Conservation (phyloP, 2,113 vertebrate genomes). For the Pristiophorus japonicus region DNA sequence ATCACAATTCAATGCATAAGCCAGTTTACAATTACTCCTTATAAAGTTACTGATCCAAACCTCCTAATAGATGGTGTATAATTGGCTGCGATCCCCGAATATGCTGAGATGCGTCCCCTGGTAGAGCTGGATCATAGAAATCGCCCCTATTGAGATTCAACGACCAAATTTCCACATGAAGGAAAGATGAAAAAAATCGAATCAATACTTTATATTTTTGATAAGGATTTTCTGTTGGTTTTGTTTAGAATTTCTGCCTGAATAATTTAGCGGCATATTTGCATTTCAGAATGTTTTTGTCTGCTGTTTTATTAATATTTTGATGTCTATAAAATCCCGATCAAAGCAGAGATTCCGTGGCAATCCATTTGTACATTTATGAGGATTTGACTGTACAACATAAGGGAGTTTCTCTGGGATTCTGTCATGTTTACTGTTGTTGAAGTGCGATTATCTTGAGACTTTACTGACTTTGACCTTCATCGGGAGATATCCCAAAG, state of each 20-base stretch:
- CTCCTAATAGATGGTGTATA: background rate
- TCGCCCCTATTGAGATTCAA: background rate
- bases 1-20: background rate
- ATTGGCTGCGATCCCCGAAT: background rate
- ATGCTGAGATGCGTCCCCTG: background rate
- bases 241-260: background rate
- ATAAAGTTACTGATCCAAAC: background rate
- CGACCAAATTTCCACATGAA: background rate
- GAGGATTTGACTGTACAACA: background rate
- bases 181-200: background rate
- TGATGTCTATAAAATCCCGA: background rate
- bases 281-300: background rate
- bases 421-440: background rate
- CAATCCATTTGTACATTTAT: background rate
- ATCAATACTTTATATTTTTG: background rate
- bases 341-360: background rate
- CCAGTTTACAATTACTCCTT: background rate
- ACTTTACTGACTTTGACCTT: background rate
- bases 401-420: background rate
- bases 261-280: background rate
- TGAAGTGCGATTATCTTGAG: background rate
- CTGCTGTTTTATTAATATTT: background rate
- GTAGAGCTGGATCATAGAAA: background rate
- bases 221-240: background rate
- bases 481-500: background rate